Base-by-base conservation (phyloP, 2,797 vertebrate species). In the Selene dorsalis region DNA sequence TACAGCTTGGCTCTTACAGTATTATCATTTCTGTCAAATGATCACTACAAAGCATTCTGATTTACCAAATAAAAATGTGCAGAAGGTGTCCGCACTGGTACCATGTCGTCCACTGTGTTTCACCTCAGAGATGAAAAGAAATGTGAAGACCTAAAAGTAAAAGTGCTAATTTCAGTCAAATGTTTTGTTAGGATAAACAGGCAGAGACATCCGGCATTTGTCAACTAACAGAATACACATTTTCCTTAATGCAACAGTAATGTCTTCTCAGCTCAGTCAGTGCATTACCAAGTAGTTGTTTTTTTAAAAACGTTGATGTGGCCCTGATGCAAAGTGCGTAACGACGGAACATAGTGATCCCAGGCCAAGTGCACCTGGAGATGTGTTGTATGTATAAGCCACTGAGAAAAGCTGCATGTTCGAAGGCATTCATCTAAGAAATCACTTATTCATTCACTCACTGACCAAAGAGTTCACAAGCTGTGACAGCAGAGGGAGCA, bases 131-230 rank as follows among this genome's bases (percentile, higher is more conserved):
- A 77, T 63, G 43, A 69, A 64, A 77, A 62, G 6, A 59, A 60
- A 32, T 75, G 72, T 1, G 20, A 50, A 75, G 22, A 28, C 78
- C 41, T 64, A 43, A 9, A 56, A 68, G 69, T 47, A 35, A 87
- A 91, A 83, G 87, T 88, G 62, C 80, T 68, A 58, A 67, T 70
- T 50, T 80, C 20, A 80, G 45, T 62, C 24, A 69, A 74, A 69
- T 32, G 30, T 75, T 67, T 41, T 43, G 43, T 63, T 58, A 83
- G 48, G 73, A 75, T 55, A 77, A 70, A 77, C 22, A 60, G 45
- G 18, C 66, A 63, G 16, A 66, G 9, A 79, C 62, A 22, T 41
- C 0, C 3, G n/a, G 56, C 20, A 22, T 28, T 61, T 60, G 52
- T 50, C 55, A 52, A 57, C 12, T 65, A 66, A 78, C 48, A 74